Evolutionary conservation across 2,113 vertebrate species (phyloP), one percentile per base, ranked within the genome.

Genomic region (Atlantisia rogersi): DNA sequence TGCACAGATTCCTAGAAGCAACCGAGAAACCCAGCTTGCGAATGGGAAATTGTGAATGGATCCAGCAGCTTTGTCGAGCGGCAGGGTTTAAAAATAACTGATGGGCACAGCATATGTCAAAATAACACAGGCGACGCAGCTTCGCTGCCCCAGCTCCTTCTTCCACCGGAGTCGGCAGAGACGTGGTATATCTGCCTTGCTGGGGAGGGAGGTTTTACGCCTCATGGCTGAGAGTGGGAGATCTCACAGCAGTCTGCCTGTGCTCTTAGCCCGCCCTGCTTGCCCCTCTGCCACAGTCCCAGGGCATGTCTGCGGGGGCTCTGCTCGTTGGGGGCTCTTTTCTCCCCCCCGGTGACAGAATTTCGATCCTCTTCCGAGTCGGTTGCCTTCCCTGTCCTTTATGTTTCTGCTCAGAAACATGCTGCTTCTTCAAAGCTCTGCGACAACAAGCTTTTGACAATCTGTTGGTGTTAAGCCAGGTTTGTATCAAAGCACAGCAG

Each of bases 401-500:
- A 65, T 82, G 58, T 42, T 95, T 90, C 58, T 52, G 25, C 83
- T 96, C 77, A 63, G 92, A 84, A 73, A 79, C 80, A 65, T 25
- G 42, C 82, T 78, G 64, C 76, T 94, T 21, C 95, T 93, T 97
- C 90, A 93, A 95, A 95, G 92, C 88, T 84, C 84, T 69, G 87
- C 81, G 82, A 67, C 68, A 80, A 56, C 53, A 82, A 76, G 44
- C 11, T 2, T 88, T 94, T 97, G 91, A 96, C 95, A 94, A 70
- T 94, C 88, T 87, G 81, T 92, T 95, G 91, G 74, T 96, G 86
- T 94, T 92, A 85, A 91, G 95, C 95, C 94, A 96, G 88, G 59
- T 96, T 96, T 93, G 75, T 93, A 96, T 97, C 94, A 96, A 97
- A 96, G 95, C 71, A 50, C 71, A 81, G 85, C 82, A 94, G 73